A percentile compares a stretch with the other conserved stretches of the same genome.
Evolutionary conservation across 2,888 invertebrate species (phyloP).

Genomic region (Cerceris rybyensis): DNA sequence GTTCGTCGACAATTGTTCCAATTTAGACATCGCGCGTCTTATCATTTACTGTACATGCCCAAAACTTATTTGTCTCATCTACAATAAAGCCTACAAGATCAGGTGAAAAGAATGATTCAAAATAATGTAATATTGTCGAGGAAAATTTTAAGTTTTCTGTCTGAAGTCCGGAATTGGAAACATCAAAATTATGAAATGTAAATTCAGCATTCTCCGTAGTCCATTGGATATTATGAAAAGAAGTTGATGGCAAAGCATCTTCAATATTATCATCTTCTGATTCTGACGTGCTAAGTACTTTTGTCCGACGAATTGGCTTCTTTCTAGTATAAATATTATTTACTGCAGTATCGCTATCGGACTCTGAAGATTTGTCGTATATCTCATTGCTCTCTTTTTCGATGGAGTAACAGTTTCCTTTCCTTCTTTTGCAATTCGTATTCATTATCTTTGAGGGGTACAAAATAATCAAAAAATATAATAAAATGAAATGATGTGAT

Average conservation of each 20-base stretch:
- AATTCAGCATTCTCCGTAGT: too few relatives aligned
- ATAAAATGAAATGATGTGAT: slow-evolving; percentile 38
- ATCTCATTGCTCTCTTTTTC: slow-evolving; percentile 34
- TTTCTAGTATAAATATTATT: slow-evolving; percentile 38
- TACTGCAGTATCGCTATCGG: slow-evolving; percentile 28
- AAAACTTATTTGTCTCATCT: slow-evolving; percentile 37
- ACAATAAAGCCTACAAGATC: background rate
- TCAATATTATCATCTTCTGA: too few relatives aligned
- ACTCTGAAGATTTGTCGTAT: slow-evolving; percentile 24
- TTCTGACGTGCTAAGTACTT: slow-evolving; percentile 5
- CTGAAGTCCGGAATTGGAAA: too few relatives aligned
- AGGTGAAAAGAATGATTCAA: background rate
- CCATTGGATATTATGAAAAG: too few relatives aligned
- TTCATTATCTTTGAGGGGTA: slow-evolving; percentile 37
- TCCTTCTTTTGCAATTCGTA: slow-evolving; percentile 32
- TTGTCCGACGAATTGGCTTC: slow-evolving; percentile 34
- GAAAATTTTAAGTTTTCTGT: too few relatives aligned
- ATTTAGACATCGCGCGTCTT: slow-evolving; percentile 21
- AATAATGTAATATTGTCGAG: too few relatives aligned
- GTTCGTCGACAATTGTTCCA: slow-evolving; percentile 36
- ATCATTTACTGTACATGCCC: slow-evolving; percentile 34
- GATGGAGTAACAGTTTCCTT: slow-evolving; percentile 25
- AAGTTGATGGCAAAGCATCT: too few relatives aligned
- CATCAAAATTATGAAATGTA: too few relatives aligned
- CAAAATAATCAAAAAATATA: slow-evolving; percentile 31